These are phyloP conservation scores for Crotalus tigris DNA, from an alignment of 2,113 vertebrate species.

Conservation along the genomic window DNA sequence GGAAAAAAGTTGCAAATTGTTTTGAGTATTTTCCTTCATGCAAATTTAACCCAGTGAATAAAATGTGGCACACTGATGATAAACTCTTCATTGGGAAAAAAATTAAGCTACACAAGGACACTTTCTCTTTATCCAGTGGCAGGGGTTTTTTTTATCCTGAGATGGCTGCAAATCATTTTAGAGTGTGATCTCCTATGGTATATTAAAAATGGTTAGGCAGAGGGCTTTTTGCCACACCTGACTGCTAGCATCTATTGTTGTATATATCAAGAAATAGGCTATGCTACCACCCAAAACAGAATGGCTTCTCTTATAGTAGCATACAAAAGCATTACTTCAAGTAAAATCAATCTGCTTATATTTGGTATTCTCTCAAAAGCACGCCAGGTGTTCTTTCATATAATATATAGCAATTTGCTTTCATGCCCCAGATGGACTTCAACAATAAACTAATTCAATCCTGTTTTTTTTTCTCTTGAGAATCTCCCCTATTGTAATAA, in stretches of 20 bases:
- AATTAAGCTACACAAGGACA: background rate
- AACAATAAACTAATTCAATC: slow-evolving; percentile 15
- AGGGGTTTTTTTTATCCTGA: background rate
- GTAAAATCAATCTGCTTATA: background rate
- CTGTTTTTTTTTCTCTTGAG: slow-evolving; percentile 11
- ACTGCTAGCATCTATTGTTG: background rate
- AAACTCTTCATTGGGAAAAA: background rate
- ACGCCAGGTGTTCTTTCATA: slow-evolving; percentile 29
- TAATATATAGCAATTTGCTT: slow-evolving; percentile 27
- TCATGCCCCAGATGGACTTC: slow-evolving; percentile 25
- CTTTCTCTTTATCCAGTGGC: background rate
- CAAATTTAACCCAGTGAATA: background rate
- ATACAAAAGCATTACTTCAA: slow-evolving; percentile 19
- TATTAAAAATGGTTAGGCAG: background rate
- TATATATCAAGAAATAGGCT: background rate
- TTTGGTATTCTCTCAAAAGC: slow-evolving; percentile 12
- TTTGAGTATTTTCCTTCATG: background rate
- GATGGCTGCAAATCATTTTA: background rate
- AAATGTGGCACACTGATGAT: background rate
- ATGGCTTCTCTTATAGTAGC: background rate
- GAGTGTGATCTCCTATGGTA: background rate
- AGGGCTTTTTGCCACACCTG: background rate
- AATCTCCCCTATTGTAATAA: slow-evolving; percentile 16
- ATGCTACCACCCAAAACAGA: background rate
- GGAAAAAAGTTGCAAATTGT: background rate